phyloP scores from a whole-genome alignment of 2,797 vertebrate species.

The Dryobates pubescens region DNA sequence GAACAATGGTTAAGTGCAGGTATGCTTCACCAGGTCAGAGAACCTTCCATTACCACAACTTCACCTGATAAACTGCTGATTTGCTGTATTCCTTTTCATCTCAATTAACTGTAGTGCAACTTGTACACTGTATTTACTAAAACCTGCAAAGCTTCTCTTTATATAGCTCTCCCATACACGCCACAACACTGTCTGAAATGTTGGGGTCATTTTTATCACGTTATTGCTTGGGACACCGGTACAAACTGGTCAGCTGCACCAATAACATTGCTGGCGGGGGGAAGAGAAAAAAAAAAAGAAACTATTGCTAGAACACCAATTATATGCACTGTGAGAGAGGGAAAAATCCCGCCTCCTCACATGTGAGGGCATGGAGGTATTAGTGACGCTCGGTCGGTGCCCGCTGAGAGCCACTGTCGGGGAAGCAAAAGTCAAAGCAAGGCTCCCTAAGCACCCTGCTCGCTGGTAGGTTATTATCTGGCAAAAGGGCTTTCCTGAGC shows the following conservation, averaged over 20 bases:
- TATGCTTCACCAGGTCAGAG: not conserved
- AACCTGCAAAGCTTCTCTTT: not conserved
- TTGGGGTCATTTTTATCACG: not conserved
- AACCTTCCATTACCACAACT: not conserved
- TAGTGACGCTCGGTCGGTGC: no score
- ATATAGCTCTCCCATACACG: not conserved
- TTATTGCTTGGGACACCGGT: not conserved
- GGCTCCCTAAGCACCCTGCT: no score
- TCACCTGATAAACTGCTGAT: not conserved
- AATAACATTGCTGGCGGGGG: no score
- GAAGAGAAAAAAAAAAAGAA: no score
- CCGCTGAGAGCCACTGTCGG: no score
- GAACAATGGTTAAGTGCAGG: not conserved
- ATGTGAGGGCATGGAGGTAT: no score
- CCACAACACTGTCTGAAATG: not conserved
- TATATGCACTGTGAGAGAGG: no score
- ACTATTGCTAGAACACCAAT: no score
- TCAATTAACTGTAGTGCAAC: not conserved
- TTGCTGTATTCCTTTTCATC: not conserved
- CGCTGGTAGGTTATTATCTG: accelerated
- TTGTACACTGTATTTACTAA: not conserved
- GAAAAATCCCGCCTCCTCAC: no score
- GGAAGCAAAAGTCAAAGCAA: no score
- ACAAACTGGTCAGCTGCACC: not conserved
- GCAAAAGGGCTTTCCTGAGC: not conserved